Percentiles rank a stretch among this genome's conserved stretches.
These are phyloP conservation scores for Centropus bengalensis DNA, from an alignment of 2,113 vertebrate genomes.

Conservation along the genomic window DNA sequence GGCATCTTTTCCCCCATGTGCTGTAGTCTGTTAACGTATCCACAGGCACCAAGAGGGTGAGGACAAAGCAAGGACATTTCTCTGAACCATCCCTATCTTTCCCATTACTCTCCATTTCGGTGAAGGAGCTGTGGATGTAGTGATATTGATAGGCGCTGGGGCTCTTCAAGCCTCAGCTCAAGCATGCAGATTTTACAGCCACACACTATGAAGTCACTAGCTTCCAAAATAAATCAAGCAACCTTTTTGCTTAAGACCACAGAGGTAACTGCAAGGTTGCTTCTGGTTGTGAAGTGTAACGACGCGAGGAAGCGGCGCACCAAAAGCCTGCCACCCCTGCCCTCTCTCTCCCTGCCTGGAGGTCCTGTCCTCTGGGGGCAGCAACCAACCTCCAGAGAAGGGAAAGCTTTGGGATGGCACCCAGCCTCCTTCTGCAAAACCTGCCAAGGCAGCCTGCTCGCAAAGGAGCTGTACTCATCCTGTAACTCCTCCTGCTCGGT, in stretches of 20 bases:
- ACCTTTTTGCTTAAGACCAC: not conserved
- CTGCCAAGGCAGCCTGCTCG: not conserved
- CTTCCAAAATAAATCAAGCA: not conserved
- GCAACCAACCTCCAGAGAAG: not conserved
- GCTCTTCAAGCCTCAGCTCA: not conserved
- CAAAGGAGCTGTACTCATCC: not conserved
- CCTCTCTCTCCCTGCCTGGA: not conserved
- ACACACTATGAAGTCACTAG: not conserved
- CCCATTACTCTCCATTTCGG: slow-evolving; percentile 1
- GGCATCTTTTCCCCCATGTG: slow-evolving; percentile 24
- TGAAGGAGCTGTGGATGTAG: not conserved
- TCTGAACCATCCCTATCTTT: slow-evolving; percentile 9
- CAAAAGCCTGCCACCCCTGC: not conserved
- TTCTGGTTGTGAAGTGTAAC: not conserved
- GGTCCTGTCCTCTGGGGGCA: not conserved
- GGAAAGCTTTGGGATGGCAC: not conserved
- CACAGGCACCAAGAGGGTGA: not conserved
- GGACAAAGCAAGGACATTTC: slow-evolving; percentile 54
- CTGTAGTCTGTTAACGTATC: not conserved
- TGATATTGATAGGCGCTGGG: not conserved
- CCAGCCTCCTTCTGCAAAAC: not conserved
- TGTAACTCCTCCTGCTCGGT: not conserved
- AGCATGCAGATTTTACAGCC: not conserved
- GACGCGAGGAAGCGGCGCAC: accelerated
- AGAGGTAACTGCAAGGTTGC: slow-evolving; percentile 1